phyloP scores from a whole-genome alignment of 2,888 invertebrate species.

The Drosophila sordidula region DNA sequence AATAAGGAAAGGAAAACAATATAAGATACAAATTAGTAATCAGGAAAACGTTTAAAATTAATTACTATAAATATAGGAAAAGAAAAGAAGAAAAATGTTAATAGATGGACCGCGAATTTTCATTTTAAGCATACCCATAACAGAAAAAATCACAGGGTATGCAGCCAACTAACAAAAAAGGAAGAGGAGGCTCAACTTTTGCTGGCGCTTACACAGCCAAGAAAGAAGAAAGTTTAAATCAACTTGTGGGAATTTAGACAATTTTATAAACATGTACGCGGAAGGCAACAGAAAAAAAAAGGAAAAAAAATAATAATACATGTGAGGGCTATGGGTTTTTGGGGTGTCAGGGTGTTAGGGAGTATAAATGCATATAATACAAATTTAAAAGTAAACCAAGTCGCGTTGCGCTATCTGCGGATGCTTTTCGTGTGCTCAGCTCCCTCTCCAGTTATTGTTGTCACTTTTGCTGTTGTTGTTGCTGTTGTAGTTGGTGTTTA shows the following conservation, averaged over 20 bases:
- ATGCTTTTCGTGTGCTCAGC: constrained; percentile 47
- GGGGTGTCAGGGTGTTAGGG: constrained; percentile 5
- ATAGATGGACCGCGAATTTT: too few relatives aligned
- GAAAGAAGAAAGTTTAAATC: constrained; percentile 78
- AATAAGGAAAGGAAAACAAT: too few relatives aligned
- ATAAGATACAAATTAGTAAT: too few relatives aligned
- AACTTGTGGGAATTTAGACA: constrained; percentile 82
- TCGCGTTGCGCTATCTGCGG: constrained; percentile 69
- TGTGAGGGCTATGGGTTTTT: constrained; percentile 9
- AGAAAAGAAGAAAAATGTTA: background rate
- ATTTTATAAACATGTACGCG: constrained; percentile 79
- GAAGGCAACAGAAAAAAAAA: constrained; percentile 28
- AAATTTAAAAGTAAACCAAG: constrained; percentile 81
- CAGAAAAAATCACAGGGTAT: background rate
- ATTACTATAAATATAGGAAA: too few relatives aligned
- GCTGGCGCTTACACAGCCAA: constrained; percentile 39
- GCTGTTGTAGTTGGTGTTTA: constrained; percentile 53
- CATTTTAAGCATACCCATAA: background rate
- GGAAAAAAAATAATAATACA: constrained; percentile 29
- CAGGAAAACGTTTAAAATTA: too few relatives aligned
- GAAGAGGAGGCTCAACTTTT: constrained; percentile 54
- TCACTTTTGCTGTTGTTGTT: constrained; percentile 13
- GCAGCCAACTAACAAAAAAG: constrained; percentile 51
- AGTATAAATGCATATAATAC: constrained; percentile 65
- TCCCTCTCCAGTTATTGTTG: constrained; percentile 28